A percentile compares a stretch with the other conserved stretches of the same genome.
These are phyloP conservation scores for Neoscelio sp. DNA, from an alignment of 2,888 invertebrate species.

Conservation along the genomic window DNA sequence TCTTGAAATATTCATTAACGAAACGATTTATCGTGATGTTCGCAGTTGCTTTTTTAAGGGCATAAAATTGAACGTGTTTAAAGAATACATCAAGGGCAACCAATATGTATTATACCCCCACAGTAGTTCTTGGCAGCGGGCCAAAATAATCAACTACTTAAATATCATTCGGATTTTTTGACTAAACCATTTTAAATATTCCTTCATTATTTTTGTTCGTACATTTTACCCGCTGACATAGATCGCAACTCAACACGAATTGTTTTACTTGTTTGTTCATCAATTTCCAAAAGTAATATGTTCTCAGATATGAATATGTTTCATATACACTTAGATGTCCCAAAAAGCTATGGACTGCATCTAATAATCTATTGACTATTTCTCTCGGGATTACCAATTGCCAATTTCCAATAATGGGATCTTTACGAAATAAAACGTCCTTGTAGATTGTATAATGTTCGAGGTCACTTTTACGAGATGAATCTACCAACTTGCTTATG, in stretches of 20 bases:
- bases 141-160: no score
- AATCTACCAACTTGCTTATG: not conserved
- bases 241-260: conserved; percentile 12
- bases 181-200: not conserved
- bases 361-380: not conserved
- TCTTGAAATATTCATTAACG: no score
- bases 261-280: conserved; percentile 26
- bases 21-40: no score
- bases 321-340: conserved; percentile 28
- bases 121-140: no score
- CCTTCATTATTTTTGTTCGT: not conserved
- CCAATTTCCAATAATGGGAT: not conserved
- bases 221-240: no score
- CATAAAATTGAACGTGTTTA: no score
- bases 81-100: no score
- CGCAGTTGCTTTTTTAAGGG: no score
- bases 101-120: no score
- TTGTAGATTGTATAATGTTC: not conserved
- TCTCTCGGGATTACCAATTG: conserved; percentile 22
- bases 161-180: no score
- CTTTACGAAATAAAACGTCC: conserved; percentile 1
- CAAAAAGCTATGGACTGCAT: conserved; percentile 14
- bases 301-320: conserved; percentile 29
- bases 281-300: conserved; percentile 20
- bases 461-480: not conserved